Percentiles rank a stretch among this genome's conserved stretches.
Conservation (phyloP, 37 sponge, comb jelly and placozoan species). For the Beroe forskalii region DNA sequence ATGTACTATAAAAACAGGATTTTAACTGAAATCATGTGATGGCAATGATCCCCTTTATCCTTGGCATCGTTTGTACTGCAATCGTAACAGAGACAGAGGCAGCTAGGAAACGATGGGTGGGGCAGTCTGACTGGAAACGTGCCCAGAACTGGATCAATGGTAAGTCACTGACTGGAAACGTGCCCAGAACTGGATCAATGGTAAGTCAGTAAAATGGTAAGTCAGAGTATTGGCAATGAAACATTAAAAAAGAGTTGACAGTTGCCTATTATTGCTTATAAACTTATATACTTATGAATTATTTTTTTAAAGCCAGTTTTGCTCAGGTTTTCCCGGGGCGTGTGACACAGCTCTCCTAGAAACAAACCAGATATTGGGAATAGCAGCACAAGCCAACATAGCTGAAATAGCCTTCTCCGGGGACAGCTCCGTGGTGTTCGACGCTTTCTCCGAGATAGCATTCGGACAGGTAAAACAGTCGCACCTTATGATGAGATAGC, state of each 20-base stretch:
- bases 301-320: too few relatives aligned
- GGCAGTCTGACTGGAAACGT: neutral
- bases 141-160: neutral
- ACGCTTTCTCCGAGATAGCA: neutral
- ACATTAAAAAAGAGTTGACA: too few relatives aligned
- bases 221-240: too few relatives aligned
- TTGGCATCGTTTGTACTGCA: too few relatives aligned
- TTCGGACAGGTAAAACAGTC: conserved; percentile 2
- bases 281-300: too few relatives aligned
- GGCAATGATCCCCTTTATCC: too few relatives aligned
- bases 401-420: conserved; percentile 7
- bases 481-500: too few relatives aligned
- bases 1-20: too few relatives aligned
- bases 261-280: too few relatives aligned
- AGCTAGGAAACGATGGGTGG: conserved; percentile 3
- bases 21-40: too few relatives aligned
- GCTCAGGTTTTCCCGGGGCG: neutral
- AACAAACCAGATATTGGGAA: neutral
- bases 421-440: conserved; percentile 14
- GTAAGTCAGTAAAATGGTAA: neutral
- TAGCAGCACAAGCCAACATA: neutral
- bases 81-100: neutral
- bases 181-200: neutral
- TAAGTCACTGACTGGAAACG: neutral
- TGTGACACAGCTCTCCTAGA: conserved; percentile 29